phyloP scores from a whole-genome alignment of 37 sponge, comb jelly and placozoan genomes.

The Halisarca cf. caerulea region DNA sequence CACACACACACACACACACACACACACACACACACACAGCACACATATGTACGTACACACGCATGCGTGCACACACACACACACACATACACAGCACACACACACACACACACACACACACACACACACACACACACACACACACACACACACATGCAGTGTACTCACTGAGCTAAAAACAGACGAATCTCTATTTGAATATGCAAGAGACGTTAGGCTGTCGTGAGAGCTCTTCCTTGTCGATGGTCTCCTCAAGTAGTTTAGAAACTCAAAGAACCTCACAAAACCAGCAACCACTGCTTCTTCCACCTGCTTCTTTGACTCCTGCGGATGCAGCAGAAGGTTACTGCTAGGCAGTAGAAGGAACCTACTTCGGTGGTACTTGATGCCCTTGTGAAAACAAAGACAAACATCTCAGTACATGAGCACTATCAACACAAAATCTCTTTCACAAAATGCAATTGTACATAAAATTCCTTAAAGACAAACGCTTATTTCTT shows the following conservation, averaged over 20 bases:
- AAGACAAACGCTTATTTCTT: too few species aligned
- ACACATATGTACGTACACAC: too few species aligned
- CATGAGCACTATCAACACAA: too few species aligned
- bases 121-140: slow-evolving; percentile 47
- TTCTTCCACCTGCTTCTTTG: background rate
- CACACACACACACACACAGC: too few species aligned
- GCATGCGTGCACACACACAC: background rate
- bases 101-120: slow-evolving; percentile 53
- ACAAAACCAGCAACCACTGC: slow-evolving; percentile 55
- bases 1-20: too few species aligned
- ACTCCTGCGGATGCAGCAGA: background rate
- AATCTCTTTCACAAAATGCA: too few species aligned
- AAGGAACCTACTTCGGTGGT: background rate
- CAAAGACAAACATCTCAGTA: too few species aligned
- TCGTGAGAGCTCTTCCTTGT: background rate
- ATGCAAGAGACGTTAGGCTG: background rate
- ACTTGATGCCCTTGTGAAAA: slow-evolving; percentile 23
- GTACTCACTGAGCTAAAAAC: slow-evolving; percentile 4
- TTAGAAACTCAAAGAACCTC: slow-evolving; percentile 65
- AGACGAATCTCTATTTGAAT: background rate
- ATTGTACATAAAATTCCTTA: too few species aligned
- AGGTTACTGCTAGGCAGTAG: background rate
- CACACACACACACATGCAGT: slow-evolving; percentile 46
- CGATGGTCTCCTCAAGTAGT: slow-evolving; percentile 58
- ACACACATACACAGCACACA: slow-evolving; percentile 50